Percentiles rank a stretch among this genome's conserved stretches.
Conservation (phyloP, 2,797 vertebrate genomes). For the Anolis apletophallus region DNA sequence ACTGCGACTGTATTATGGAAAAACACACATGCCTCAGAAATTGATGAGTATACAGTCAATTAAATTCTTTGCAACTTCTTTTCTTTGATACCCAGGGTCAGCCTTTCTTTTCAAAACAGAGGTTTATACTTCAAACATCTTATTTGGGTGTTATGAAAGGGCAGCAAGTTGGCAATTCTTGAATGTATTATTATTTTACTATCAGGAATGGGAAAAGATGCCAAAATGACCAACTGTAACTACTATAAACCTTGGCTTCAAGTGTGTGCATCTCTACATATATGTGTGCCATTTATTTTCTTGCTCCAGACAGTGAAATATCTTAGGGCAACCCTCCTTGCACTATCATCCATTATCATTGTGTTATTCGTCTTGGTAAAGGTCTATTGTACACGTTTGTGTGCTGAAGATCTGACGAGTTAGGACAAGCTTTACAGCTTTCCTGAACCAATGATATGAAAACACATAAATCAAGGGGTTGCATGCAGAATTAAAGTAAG, state of each 20-base stretch:
- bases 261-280: background rate
- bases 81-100: background rate
- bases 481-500: constrained; percentile 73
- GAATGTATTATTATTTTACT: constrained; percentile 3
- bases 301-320: background rate
- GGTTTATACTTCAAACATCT: background rate
- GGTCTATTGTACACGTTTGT: constrained; percentile 47
- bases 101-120: background rate
- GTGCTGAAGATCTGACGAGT: constrained; percentile 53
- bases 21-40: background rate
- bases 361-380: constrained; percentile 66
- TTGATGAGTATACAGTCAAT: no score
- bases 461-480: constrained; percentile 72
- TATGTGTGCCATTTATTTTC: background rate
- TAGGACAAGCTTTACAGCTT: constrained; percentile 68
- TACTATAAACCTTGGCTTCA: background rate
- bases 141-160: background rate
- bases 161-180: background rate
- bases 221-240: background rate
- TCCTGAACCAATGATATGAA: constrained; percentile 70
- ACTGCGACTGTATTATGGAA: background rate
- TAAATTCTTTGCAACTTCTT: background rate
- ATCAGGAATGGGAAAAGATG: background rate
- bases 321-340: constrained; percentile 55
- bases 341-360: constrained; percentile 70